Evolutionary conservation across 2,888 invertebrate genomes (phyloP).

Genomic region (Salpingus planirostris): DNA sequence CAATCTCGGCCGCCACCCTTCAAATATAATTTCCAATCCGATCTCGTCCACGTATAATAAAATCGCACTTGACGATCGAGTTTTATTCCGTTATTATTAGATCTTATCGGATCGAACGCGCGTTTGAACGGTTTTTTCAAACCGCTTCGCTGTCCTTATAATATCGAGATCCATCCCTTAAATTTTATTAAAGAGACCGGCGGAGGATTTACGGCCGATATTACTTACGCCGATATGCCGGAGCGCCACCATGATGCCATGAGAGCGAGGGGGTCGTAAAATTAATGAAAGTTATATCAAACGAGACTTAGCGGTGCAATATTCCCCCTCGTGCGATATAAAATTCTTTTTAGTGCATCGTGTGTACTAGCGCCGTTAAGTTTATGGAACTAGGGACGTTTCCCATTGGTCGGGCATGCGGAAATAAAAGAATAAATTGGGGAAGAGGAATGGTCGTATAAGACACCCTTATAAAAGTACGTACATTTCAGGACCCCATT

Average conservation of each 20-base stretch:
- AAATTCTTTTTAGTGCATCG: slow-evolving; percentile 22
- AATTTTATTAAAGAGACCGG: too few species aligned
- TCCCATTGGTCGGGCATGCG: slow-evolving; percentile 18
- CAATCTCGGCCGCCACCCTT: slow-evolving; percentile 12
- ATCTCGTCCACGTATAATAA: too few species aligned
- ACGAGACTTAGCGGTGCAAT: slow-evolving; percentile 22
- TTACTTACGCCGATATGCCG: neutral
- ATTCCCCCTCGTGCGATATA: slow-evolving; percentile 13
- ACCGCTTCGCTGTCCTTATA: too few species aligned
- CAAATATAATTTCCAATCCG: slow-evolving; percentile 12
- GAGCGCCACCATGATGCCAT: too few species aligned
- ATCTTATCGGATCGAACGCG: too few species aligned
- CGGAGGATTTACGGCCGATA: neutral
- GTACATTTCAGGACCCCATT: slow-evolving; percentile 15
- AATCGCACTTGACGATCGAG: too few species aligned
- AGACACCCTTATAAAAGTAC: slow-evolving; percentile 20
- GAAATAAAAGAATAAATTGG: slow-evolving; percentile 23
- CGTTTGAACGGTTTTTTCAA: too few species aligned
- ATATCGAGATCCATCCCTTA: too few species aligned
- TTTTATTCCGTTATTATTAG: too few species aligned
- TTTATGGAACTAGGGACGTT: slow-evolving; percentile 14
- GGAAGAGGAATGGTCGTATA: slow-evolving; percentile 18
- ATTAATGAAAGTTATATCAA: slow-evolving; percentile 27
- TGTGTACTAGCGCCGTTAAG: slow-evolving; percentile 23
- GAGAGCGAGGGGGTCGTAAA: slow-evolving; percentile 18